Conservation (phyloP, 2,797 vertebrate species). For the Sebastes oblongus region DNA sequence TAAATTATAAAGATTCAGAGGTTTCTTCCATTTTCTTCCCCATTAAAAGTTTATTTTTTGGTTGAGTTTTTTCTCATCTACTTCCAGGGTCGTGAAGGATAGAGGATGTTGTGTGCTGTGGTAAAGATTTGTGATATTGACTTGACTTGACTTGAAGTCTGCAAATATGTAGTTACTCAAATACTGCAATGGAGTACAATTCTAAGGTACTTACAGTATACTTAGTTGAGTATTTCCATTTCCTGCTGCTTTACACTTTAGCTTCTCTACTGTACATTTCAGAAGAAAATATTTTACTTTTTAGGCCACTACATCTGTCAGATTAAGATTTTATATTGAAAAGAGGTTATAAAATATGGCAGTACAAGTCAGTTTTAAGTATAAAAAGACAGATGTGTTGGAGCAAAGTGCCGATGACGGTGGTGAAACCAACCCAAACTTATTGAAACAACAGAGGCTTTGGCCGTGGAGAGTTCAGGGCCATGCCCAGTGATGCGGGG, state of each 20-base stretch:
- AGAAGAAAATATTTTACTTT: not conserved
- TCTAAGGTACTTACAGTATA: too few relatives aligned
- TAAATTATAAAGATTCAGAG: too few relatives aligned
- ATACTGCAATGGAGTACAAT: not conserved
- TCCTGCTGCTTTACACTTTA: not conserved
- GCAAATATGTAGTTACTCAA: not conserved
- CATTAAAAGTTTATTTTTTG: too few relatives aligned
- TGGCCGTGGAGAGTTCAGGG: conserved; percentile 12
- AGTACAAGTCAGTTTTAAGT: conserved; percentile 1
- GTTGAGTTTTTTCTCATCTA: too few relatives aligned
- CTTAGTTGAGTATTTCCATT: too few relatives aligned
- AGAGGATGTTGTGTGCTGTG: too few relatives aligned
- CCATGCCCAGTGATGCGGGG: conserved; percentile 42
- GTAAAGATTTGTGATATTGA: too few relatives aligned
- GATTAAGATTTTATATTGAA: not conserved
- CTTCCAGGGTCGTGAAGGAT: too few relatives aligned
- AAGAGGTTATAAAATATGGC: not conserved
- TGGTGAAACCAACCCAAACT: conserved; percentile 38
- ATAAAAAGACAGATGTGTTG: conserved; percentile 6
- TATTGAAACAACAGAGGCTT: conserved; percentile 65
- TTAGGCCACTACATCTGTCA: not conserved
- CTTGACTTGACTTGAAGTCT: not conserved
- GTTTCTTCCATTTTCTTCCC: too few relatives aligned
- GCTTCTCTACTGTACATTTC: not conserved
- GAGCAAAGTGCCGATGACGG: not conserved